These are phyloP conservation scores for Calephelis perditalis DNA, from an alignment of 2,888 invertebrate genomes.

Conservation along the genomic window DNA sequence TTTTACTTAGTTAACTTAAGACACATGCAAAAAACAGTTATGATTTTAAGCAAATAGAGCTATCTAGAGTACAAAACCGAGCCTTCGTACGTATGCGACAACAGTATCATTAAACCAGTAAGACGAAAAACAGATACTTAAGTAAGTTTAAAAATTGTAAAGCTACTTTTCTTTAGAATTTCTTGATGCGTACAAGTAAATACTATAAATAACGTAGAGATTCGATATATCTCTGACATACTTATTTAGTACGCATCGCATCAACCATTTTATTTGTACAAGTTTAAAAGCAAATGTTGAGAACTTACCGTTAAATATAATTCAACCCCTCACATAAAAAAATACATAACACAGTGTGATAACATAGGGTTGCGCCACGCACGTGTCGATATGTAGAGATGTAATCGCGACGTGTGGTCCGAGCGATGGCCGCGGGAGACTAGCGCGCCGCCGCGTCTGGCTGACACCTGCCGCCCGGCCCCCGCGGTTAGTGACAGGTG, in stretches of 20 bases:
- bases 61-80: too few species aligned
- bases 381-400: constrained; percentile 52
- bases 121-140: too few species aligned
- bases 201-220: constrained; percentile 1
- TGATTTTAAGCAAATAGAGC: too few species aligned
- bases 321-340: constrained; percentile 36
- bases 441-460: constrained; percentile 73
- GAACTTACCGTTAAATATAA: constrained; percentile 31
- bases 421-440: constrained; percentile 63
- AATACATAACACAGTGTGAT: constrained; percentile 51
- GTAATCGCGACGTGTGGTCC: constrained; percentile 57
- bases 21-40: too few species aligned
- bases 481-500: constrained; percentile 56
- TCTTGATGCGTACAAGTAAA: too few species aligned
- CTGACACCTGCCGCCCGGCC: constrained; percentile 64
- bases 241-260: not conserved
- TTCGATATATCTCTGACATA: constrained; percentile 10
- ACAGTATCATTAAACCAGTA: too few species aligned
- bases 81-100: too few species aligned
- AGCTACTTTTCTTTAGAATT: too few species aligned
- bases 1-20: too few species aligned
- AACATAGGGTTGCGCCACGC: constrained; percentile 64
- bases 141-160: too few species aligned
- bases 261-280: not conserved
- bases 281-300: not conserved